phyloP scores from a whole-genome alignment of 2,113 vertebrate species.

The Hypanus sabinus region DNA sequence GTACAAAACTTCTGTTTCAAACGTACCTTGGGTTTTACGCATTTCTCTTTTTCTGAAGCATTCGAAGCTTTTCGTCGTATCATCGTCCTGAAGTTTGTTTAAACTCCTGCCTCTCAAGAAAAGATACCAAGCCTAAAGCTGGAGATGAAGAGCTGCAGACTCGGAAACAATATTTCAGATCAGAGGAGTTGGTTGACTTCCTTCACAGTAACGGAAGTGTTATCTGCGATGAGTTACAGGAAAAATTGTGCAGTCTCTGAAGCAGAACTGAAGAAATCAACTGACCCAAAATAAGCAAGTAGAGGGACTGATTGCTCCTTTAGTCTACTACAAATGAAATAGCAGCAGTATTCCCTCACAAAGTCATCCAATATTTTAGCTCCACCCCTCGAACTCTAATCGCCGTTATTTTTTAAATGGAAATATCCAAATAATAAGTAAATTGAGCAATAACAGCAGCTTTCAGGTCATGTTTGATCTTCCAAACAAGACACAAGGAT shows the following conservation, averaged over 20 bases:
- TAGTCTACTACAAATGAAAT: background rate
- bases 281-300: background rate
- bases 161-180: background rate
- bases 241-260: background rate
- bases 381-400: background rate
- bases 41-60: constrained; percentile 70
- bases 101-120: background rate
- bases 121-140: background rate
- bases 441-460: background rate
- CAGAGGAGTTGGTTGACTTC: background rate
- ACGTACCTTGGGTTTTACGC: constrained; percentile 74
- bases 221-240: background rate
- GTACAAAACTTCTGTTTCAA: background rate
- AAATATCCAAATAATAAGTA: background rate
- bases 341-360: background rate
- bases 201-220: background rate
- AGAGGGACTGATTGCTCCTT: background rate
- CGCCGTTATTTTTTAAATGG: background rate
- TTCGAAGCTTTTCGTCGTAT: constrained; percentile 73
- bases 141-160: background rate
- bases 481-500: background rate
- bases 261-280: background rate
- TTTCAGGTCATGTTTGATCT: background rate
- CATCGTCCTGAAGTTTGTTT: constrained; percentile 52
- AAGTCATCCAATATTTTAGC: background rate